Conservation (phyloP, 2,113 vertebrate genomes). For the Ancistrus triradiatus region DNA sequence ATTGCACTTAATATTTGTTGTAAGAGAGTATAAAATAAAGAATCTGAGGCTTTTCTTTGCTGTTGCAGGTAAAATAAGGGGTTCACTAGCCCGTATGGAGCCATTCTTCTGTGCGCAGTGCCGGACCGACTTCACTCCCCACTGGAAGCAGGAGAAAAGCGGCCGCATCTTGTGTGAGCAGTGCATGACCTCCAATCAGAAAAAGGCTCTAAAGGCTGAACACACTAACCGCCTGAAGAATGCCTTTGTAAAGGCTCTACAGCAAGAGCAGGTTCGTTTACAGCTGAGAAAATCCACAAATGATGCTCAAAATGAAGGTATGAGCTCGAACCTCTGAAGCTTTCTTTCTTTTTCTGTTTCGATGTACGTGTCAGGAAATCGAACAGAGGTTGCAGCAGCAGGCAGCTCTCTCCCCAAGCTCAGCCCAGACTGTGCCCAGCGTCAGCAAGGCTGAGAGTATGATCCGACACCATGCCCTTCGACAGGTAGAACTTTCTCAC, state of each 20-base stretch:
- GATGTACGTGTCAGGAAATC: conserved; percentile 82
- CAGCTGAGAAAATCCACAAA: not conserved
- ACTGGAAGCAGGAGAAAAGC: conserved; percentile 97
- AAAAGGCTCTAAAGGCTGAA: conserved; percentile 94
- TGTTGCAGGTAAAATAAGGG: conserved; percentile 83
- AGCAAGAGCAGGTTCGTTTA: conserved; percentile 87
- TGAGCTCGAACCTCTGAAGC: not conserved
- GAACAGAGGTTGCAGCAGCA: conserved; percentile 95
- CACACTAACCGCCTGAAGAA: conserved; percentile 98
- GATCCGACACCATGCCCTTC: conserved; percentile 89
- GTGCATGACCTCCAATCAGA: conserved; percentile 98
- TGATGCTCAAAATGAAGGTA: not conserved
- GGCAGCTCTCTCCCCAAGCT: conserved; percentile 83
- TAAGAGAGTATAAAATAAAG: too few species aligned
- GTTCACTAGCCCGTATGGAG: conserved; percentile 81
- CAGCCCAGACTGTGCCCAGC: conserved; percentile 75
- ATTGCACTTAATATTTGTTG: too few species aligned
- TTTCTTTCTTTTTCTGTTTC: not conserved
- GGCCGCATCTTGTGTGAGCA: conserved; percentile 96
- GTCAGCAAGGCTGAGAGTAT: conserved; percentile 87
- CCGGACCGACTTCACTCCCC: conserved; percentile 95
- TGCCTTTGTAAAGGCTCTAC: conserved; percentile 92
- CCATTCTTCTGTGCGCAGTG: conserved; percentile 94
- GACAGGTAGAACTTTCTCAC: conserved; percentile 73
- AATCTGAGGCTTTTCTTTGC: not conserved